A percentile compares a stretch with the other conserved stretches of the same genome.
Conservation (phyloP, 1,140 invertebrate species). For the Theocolax elegans region DNA sequence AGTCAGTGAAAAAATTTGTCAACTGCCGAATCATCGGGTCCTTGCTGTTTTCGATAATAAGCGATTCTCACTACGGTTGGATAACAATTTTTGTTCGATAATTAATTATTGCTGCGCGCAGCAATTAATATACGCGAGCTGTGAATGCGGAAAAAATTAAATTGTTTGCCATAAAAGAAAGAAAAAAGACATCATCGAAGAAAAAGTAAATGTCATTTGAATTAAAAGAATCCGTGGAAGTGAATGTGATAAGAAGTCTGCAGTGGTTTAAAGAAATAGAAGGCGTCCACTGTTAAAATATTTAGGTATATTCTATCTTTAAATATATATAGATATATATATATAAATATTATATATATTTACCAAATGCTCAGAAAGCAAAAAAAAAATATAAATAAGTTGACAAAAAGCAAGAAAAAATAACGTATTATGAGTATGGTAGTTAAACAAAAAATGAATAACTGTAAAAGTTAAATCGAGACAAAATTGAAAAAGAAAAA, state of each 20-base stretch:
- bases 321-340: slow-evolving; percentile 46
- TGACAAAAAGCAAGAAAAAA: slow-evolving; percentile 50
- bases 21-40: slow-evolving; percentile 1
- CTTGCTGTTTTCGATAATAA: slow-evolving; percentile 17
- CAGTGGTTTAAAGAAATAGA: slow-evolving; percentile 46
- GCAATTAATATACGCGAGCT: slow-evolving; percentile 26
- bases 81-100: slow-evolving; percentile 33
- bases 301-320: slow-evolving; percentile 51
- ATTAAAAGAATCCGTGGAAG: slow-evolving; percentile 45
- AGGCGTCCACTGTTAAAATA: slow-evolving; percentile 46
- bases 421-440: slow-evolving; percentile 37
- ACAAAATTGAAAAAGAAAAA: slow-evolving; percentile 41
- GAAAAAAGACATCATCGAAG: slow-evolving; percentile 38
- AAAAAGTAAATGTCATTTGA: too few relatives aligned
- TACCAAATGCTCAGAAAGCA: slow-evolving; percentile 45
- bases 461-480: slow-evolving; percentile 36
- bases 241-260: slow-evolving; percentile 53
- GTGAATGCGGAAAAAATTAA: slow-evolving; percentile 36
- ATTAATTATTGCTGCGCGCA: slow-evolving; percentile 18
- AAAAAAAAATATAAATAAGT: slow-evolving; percentile 45
- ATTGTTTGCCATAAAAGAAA: slow-evolving; percentile 40
- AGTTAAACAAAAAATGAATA: slow-evolving; percentile 37
- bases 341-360: slow-evolving; percentile 46
- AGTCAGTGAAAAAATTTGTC: slow-evolving; percentile 17
- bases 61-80: not conserved